Base-by-base conservation (phyloP, 2,888 invertebrate genomes). In the Yponomeuta cagnagella region DNA sequence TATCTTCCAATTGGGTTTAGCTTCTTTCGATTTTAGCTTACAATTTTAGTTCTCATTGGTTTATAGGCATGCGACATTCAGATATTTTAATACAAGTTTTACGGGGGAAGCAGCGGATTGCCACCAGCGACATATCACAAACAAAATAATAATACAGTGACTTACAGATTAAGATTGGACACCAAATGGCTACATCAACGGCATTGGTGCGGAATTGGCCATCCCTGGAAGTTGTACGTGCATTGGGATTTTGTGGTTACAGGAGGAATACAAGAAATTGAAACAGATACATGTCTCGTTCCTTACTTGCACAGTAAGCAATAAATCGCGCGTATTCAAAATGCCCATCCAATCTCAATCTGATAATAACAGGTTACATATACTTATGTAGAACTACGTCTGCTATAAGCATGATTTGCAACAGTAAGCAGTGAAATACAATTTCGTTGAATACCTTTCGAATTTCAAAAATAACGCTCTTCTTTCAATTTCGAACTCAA, bases 51-150 rank as follows among this genome's bases (percentile, higher is more conserved):
- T 69, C 69, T 70, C 69, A 78, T 79, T 74, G 75, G 72, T 76
- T 80, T 82, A 81, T 85, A 75, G 77, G 77, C 88, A 88, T 88
- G 88, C 88, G 82, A 84, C 79, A 82, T 78, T 77, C 78, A 82
- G 72, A 71, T 73, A 43, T 75, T 79, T 77, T 76, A 74, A 74
- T 73, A 72, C 74, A 67, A 73, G 74, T 72, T 71, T 76, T 78
- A 78, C 71, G 74, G 73, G 74, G 75, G 74, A 83, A 82, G 82
- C 81, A 77, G 75, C 30, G 30, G 23, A 68, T 15, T 58, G 52
- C 15, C 52, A 58, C 52, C 30, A 64, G 64, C 23, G 65, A 65
- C 73, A 8, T 15, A 58, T 58, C 52, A 58, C 52, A 58, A 58
- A 58, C 52, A 58, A 8, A 23, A 23, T 23, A 23, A 58, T 15